phyloP scores from a whole-genome alignment of 2,113 vertebrate genomes.

The Cavia porcellus region DNA sequence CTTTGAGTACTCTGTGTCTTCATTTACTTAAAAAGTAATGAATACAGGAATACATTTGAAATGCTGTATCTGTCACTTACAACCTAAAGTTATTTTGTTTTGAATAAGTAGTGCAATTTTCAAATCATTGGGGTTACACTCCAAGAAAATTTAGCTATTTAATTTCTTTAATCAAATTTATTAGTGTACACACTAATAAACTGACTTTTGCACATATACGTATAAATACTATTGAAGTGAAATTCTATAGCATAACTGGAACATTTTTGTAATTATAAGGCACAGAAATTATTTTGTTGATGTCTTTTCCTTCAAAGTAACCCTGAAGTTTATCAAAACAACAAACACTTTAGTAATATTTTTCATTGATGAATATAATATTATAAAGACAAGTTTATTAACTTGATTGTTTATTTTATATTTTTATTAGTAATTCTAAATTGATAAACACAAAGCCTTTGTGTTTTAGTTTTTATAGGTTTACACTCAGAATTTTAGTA shows the following conservation, averaged over 20 bases:
- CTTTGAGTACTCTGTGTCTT: background rate
- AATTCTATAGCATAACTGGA: background rate
- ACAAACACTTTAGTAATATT: background rate
- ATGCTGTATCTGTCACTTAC: background rate
- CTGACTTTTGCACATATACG: background rate
- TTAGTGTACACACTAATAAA: background rate
- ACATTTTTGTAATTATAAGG: background rate
- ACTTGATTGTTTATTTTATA: background rate
- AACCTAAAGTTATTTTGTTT: background rate
- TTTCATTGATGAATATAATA: background rate
- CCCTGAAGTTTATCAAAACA: background rate
- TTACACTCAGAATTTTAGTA: background rate
- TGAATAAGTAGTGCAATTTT: background rate
- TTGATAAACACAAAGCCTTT: background rate
- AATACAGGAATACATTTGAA: constrained; percentile 12
- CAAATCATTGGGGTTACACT: background rate
- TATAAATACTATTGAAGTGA: background rate
- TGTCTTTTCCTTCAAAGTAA: background rate
- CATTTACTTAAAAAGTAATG: background rate
- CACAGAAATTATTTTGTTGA: background rate
- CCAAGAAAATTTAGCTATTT: background rate
- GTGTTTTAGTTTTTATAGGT: background rate
- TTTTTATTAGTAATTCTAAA: background rate
- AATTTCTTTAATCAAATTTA: background rate
- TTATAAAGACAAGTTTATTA: background rate